Evolutionary conservation across 92 coral and sea anemone genomes (phyloP), one percentile per base, ranked within the genome.

Genomic region (Porites lobata): DNA sequence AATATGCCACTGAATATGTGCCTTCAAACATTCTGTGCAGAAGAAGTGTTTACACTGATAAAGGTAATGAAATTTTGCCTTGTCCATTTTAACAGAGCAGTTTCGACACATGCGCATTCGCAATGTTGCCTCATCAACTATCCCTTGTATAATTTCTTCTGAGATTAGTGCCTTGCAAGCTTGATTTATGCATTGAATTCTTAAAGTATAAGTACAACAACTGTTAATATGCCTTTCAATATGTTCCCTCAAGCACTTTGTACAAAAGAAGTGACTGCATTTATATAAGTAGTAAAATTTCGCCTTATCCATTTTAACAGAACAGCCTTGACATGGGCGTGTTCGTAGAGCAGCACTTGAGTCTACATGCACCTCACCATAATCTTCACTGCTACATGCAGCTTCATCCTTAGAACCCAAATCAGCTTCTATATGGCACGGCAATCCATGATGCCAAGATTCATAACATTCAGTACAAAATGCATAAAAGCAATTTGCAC

Each of bases 401-500:
- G 56, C 71, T 26, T 70, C 67, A 15, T 79, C 88, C 15, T 66
- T 85, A 50, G 90, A 74, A n/a, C 78, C 91, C 50, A 83, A 91
- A 5, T 83, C 91, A 1, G 89, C 98, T 0, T 52, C 82, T 38
- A 38, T 38, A 24, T 65, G 83, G 80, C 99, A 97, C 1, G 91
- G 92, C 47, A 87, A 87, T 4, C 91, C 87, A 6, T 79, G 92
- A 85, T 97, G 99, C 99, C 99, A 97, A 5, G 90, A 88, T 62
- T 88, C 93, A 9, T 90, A 94, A 26, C 99, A 97, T 22, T 97
- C 99, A 14, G 96, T 96, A 66, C 99, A 97, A 83, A 97, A 95
- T 51, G 98, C 88, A 91, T 84, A 97, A 67, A 76, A 97, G 69
- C 99, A 97, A 26, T 59, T 71, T 50, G 94, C 93, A 77, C 99